A percentile compares a stretch with the other conserved stretches of the same genome.
phyloP scores from a whole-genome alignment of 2,888 invertebrate genomes.

The Meiosimyza platycephala region DNA sequence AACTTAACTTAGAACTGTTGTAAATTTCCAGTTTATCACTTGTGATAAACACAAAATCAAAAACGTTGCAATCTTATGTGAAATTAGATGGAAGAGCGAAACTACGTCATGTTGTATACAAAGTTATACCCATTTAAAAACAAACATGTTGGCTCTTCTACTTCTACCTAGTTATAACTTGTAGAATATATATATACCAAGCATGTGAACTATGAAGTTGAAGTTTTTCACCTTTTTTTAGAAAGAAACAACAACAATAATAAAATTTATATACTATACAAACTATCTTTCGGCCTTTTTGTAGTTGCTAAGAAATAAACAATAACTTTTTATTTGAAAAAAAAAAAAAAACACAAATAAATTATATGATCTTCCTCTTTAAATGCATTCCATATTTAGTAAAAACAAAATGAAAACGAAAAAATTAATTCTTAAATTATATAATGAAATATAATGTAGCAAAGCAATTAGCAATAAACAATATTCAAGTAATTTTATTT shows the following conservation, averaged over 20 bases:
- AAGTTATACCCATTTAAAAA: no score
- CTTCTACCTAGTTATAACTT: no score
- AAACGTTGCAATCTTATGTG: conserved; percentile 28
- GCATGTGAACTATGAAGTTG: no score
- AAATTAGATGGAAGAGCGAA: conserved; percentile 9
- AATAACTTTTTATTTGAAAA: no score
- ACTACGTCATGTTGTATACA: no score
- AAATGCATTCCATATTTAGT: background rate
- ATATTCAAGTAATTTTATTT: conserved; percentile 20
- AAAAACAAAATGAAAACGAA: background rate
- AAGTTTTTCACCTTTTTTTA: no score
- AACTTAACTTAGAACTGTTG: background rate
- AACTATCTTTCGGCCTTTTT: conserved; percentile 22
- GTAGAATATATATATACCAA: no score
- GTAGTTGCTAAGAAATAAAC: conserved; percentile 6
- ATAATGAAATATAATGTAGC: background rate
- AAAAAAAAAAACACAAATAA: conserved; percentile 18
- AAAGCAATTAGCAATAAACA: conserved; percentile 13
- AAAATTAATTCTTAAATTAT: conserved; percentile 9
- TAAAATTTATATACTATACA: no score
- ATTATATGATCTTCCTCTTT: conserved; percentile 24
- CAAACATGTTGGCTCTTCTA: no score
- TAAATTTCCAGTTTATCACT: background rate
- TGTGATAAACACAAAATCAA: conserved; percentile 1
- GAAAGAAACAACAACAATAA: no score